These are phyloP conservation scores for Oreochromis aureus DNA, from an alignment of 2,113 vertebrate genomes.

Conservation along the genomic window DNA sequence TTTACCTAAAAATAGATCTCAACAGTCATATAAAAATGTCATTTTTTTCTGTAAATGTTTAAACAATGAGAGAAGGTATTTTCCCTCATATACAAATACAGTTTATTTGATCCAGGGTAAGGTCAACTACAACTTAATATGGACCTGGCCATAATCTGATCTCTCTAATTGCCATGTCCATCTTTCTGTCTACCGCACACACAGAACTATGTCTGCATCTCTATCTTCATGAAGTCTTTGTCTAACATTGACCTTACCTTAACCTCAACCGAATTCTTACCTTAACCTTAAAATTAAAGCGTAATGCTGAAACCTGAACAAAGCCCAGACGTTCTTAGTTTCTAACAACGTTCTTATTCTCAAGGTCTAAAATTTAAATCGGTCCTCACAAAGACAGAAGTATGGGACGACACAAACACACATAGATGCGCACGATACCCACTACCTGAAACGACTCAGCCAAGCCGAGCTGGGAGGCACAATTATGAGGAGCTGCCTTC, in stretches of 20 bases:
- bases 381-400: background rate
- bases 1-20: background rate
- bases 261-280: background rate
- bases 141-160: background rate
- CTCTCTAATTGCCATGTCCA: background rate
- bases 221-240: background rate
- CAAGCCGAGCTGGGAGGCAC: slow-evolving; percentile 22
- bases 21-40: background rate
- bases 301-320: background rate
- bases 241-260: background rate
- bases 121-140: background rate
- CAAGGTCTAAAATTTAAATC: background rate
- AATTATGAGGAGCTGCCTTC: slow-evolving; percentile 36
- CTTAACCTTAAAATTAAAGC: background rate
- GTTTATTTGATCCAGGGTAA: background rate
- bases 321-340: background rate
- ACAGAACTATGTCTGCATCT: background rate
- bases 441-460: background rate
- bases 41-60: background rate
- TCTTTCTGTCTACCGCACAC: background rate
- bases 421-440: background rate
- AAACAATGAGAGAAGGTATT: background rate
- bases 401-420: background rate
- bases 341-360: background rate
- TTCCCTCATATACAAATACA: background rate